These are phyloP conservation scores for Pyrrhosoma nymphula DNA, from an alignment of 2,888 invertebrate species.

Conservation along the genomic window DNA sequence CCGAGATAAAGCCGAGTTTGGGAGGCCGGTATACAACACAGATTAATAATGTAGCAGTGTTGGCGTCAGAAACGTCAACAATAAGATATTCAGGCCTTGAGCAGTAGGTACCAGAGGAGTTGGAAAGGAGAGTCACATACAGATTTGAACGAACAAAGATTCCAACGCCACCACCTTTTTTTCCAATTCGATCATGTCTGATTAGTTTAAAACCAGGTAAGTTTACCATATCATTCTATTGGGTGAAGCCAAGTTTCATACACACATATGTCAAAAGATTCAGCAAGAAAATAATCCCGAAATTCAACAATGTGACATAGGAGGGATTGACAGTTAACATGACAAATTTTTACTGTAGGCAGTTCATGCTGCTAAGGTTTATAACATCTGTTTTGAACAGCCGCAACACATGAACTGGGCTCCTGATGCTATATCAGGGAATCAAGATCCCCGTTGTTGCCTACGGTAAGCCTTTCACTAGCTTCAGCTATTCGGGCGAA, in stretches of 20 bases:
- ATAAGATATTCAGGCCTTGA: too few relatives aligned
- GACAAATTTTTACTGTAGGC: too few relatives aligned
- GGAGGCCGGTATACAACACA: not conserved
- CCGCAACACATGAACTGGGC: too few relatives aligned
- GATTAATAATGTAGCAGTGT: not conserved
- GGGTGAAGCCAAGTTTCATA: not conserved
- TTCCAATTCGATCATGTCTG: not conserved
- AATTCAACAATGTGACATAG: too few relatives aligned
- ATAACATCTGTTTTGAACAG: too few relatives aligned
- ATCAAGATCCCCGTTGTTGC: not conserved
- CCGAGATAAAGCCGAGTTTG: not conserved
- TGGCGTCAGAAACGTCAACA: not conserved
- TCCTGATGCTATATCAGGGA: not conserved
- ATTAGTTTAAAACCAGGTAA: not conserved
- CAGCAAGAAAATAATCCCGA: too few relatives aligned
- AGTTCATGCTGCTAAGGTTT: too few relatives aligned
- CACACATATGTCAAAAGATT: not conserved
- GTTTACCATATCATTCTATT: not conserved
- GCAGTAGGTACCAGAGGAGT: not conserved
- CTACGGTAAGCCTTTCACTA: not conserved
- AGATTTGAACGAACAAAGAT: not conserved
- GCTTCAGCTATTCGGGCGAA: not conserved
- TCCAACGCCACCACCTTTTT: slow-evolving; percentile 1
- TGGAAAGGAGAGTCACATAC: not conserved
- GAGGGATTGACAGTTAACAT: too few relatives aligned